These are phyloP conservation scores for Epizoanthus fatuus DNA, from an alignment of 92 coral and sea anemone species.

Conservation along the genomic window DNA sequence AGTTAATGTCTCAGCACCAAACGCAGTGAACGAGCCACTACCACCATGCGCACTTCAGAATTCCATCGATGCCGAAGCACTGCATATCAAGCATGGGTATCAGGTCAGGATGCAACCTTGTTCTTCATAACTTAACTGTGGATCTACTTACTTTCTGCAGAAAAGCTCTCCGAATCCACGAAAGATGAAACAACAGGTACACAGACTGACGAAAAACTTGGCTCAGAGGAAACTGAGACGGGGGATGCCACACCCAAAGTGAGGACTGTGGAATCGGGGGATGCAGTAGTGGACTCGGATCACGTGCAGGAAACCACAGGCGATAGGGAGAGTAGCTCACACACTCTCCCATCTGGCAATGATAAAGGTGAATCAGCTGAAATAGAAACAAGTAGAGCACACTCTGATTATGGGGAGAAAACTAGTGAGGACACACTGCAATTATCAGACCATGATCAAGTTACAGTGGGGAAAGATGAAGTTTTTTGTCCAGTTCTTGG, in stretches of 20 bases:
- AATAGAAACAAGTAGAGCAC: background rate
- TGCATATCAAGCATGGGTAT: no score
- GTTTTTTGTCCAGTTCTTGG: slow-evolving; percentile 53
- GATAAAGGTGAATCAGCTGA: background rate
- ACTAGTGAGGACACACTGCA: background rate
- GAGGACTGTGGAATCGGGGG: background rate
- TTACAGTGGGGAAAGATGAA: slow-evolving; percentile 57
- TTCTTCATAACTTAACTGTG: no score
- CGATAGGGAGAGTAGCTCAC: background rate
- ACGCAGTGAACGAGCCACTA: no score
- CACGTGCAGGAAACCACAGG: background rate
- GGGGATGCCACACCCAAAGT: background rate
- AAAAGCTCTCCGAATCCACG: background rate
- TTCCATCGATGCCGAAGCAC: no score
- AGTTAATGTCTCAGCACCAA: no score
- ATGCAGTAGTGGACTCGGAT: no score
- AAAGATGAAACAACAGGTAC: background rate
- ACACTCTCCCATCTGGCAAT: background rate
- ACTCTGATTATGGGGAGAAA: background rate
- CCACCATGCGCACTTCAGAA: no score
- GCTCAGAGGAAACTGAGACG: slow-evolving; percentile 2
- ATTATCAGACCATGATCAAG: slow-evolving; percentile 1
- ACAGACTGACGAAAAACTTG: slow-evolving; percentile 4
- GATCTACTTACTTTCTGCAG: no score
- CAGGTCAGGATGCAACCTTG: no score